Conservation (phyloP, 2,888 invertebrate species). For the Platypus cylindrus region DNA sequence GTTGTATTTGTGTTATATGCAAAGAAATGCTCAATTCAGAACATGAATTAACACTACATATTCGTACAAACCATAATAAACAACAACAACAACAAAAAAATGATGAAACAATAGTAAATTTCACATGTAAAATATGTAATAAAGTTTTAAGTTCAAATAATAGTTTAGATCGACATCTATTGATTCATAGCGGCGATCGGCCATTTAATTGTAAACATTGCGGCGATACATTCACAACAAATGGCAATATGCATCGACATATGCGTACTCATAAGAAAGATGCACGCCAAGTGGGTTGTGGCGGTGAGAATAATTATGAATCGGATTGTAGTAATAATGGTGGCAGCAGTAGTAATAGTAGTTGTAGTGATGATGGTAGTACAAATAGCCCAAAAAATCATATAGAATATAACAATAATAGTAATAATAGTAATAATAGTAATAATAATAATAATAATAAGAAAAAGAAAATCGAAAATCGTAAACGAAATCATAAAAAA, state of each 20-base stretch:
- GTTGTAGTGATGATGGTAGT: slow-evolving; percentile 38
- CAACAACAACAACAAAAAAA: slow-evolving; percentile 32
- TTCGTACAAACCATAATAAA: slow-evolving; percentile 52
- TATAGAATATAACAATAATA: slow-evolving; percentile 33
- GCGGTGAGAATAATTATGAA: slow-evolving; percentile 41
- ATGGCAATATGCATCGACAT: slow-evolving; percentile 77
- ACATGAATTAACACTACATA: slow-evolving; percentile 57
- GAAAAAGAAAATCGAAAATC: slow-evolving; percentile 31
- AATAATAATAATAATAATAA: slow-evolving; percentile 24
- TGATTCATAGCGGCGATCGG: slow-evolving; percentile 68
- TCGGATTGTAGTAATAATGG: slow-evolving; percentile 43
- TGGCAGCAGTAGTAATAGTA: slow-evolving; percentile 29
- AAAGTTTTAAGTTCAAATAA: slow-evolving; percentile 66
- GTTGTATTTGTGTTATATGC: slow-evolving; percentile 51
- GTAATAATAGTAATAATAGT: slow-evolving; percentile 26
- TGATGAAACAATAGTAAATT: slow-evolving; percentile 35
- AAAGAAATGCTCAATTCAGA: slow-evolving; percentile 46
- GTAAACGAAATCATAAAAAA: slow-evolving; percentile 23
- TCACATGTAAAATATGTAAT: slow-evolving; percentile 51
- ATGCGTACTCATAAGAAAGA: slow-evolving; percentile 54
- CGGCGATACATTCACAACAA: slow-evolving; percentile 70
- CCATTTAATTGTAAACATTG: slow-evolving; percentile 70
- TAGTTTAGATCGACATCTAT: slow-evolving; percentile 65
- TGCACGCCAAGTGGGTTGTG: too few relatives aligned
- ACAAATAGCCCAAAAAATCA: slow-evolving; percentile 28